Conservation (phyloP, 2,888 invertebrate genomes). For the Mongoloraphidia duomilia region DNA sequence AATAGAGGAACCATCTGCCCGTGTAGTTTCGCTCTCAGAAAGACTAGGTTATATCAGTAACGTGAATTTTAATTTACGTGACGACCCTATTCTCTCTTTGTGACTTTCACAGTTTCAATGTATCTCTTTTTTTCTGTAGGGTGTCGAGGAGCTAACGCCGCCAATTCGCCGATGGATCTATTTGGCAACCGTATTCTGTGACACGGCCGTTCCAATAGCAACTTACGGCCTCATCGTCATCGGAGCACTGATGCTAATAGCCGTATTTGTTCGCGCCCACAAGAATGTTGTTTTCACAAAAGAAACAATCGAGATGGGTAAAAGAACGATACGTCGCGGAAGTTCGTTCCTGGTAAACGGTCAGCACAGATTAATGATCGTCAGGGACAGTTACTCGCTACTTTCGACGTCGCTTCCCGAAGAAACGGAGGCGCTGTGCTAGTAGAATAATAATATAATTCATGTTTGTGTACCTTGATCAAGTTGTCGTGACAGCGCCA, state of each 20-base stretch:
- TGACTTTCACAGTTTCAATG: neutral
- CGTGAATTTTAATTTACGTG: neutral
- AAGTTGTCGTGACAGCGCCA: too few relatives aligned
- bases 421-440: slow-evolving; percentile 5
- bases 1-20: too few relatives aligned
- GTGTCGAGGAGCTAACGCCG: slow-evolving; percentile 62
- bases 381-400: slow-evolving; percentile 41
- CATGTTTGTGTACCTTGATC: too few relatives aligned
- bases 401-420: slow-evolving; percentile 18
- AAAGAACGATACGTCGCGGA: slow-evolving; percentile 52
- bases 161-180: slow-evolving; percentile 71
- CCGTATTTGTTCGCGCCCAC: slow-evolving; percentile 58
- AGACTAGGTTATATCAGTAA: too few relatives aligned
- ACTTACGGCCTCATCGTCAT: slow-evolving; percentile 58
- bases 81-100: neutral
- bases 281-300: slow-evolving; percentile 57
- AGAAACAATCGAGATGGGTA: slow-evolving; percentile 64
- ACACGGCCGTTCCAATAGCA: slow-evolving; percentile 51
- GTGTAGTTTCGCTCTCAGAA: too few relatives aligned
- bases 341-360: slow-evolving; percentile 43
- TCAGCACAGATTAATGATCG: slow-evolving; percentile 41
- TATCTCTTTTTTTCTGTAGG: slow-evolving; percentile 32
- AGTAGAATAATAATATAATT: neutral
- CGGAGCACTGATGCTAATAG: slow-evolving; percentile 48
- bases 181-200: slow-evolving; percentile 63